Evolutionary conservation across 1,140 invertebrate genomes (phyloP), one percentile per base, ranked within the genome.

Genomic region (Helicoverpa armigera): DNA sequence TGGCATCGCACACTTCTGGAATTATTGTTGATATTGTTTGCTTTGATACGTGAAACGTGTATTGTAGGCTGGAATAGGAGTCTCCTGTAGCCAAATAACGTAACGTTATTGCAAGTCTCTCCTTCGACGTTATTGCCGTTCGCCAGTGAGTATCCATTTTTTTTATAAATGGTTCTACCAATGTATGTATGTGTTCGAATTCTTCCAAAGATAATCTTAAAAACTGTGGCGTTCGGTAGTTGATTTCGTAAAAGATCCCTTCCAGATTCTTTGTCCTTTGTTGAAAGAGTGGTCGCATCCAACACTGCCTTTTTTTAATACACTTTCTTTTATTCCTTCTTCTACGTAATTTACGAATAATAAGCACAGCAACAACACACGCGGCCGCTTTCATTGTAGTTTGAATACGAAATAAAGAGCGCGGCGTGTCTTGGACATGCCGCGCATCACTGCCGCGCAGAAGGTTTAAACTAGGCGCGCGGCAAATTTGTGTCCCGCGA

Each of bases 1-100:
- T 74, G 29, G 79, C 79, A 14, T 73, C 69, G 50, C 69, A 80
- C 31, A 76, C 51, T 70, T 81, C 72, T 69, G 72, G 72, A 69
- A 81, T 31, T 69, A 76, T 75, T 69, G 18, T 61, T 58, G 31
- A 58, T 31, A 81, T 75, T 48, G 70, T 58, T 67, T 81, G 72
- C 56, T 75, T 81, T 14, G 70, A 73, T 35, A 73, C 79, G 14
- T 50, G 23, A 67, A 80, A 80, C 13, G 48, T 29, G 53, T 73
- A 80, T 74, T 65, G 58, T 63, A 31, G 50, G 61, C 74, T 77
- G 60, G 31, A 51, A 53, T 65, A 77, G 50, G 74, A 65, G 23
- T 77, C 74, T 65, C 60, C 74, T 48, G 58, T 78, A 43, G 76
- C 63, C 50, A 67, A 78, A 78, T 53, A 67, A n/a, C 75, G 63